Evolutionary conservation across 2,888 invertebrate species (phyloP).

Genomic region (Gastracanthus pulcherrimus): DNA sequence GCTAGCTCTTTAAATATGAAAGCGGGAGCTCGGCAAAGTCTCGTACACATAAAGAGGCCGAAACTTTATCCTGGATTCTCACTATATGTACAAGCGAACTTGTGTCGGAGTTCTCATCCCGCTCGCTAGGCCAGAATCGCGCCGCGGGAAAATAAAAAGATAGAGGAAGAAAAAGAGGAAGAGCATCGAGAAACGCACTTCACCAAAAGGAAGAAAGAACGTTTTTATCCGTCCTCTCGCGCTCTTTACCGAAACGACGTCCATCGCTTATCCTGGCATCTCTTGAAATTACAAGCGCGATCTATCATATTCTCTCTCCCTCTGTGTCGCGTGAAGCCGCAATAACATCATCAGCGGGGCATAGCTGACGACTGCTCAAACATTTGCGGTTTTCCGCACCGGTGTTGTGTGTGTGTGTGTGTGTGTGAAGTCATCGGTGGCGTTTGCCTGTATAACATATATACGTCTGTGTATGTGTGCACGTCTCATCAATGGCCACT

Average conservation of each 20-base stretch:
- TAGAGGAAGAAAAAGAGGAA: not conserved
- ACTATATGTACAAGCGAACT: not conserved
- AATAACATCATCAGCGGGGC: not conserved
- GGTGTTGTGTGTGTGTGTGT: not conserved
- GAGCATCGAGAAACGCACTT: not conserved
- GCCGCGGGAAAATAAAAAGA: constrained; percentile 1
- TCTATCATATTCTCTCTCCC: not conserved
- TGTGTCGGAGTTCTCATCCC: not conserved
- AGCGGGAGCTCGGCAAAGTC: constrained; percentile 6
- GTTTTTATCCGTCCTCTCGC: not conserved
- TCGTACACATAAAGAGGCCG: not conserved
- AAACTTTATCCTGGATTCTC: constrained; percentile 19
- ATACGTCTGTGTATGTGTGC: no score
- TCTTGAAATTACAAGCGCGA: not conserved
- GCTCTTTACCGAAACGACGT: not conserved
- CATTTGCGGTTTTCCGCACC: not conserved
- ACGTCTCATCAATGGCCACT: constrained; percentile 50
- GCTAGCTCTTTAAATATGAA: constrained; percentile 41
- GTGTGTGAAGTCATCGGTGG: not conserved
- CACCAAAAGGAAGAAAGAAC: not conserved
- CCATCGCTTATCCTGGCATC: not conserved
- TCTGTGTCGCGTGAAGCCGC: not conserved
- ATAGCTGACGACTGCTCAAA: not conserved
- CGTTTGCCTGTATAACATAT: no score
- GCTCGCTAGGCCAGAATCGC: no score